Evolutionary conservation across 2,113 vertebrate genomes (phyloP).

Genomic region (Hyla sarda): DNA sequence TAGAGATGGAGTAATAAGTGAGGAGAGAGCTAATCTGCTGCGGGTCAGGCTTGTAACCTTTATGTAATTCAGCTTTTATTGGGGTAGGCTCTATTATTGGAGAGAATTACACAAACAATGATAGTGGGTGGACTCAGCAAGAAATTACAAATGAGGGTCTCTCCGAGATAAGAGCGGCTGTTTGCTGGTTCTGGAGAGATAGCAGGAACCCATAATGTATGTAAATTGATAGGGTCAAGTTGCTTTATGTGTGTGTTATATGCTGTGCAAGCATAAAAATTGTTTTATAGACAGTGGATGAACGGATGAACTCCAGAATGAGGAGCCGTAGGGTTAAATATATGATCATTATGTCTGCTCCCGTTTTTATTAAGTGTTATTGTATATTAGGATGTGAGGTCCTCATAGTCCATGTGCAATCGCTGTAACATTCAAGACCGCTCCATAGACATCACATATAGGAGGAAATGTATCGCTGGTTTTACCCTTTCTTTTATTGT

Average conservation of each 20-base stretch:
- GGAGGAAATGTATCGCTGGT: too few species aligned
- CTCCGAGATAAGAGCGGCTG: slow-evolving; percentile 80
- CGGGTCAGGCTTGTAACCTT: slow-evolving; percentile 79
- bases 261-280: slow-evolving; percentile 78
- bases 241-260: slow-evolving; percentile 63
- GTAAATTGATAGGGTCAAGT: slow-evolving; percentile 80
- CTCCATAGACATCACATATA: too few species aligned
- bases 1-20: slow-evolving; percentile 80
- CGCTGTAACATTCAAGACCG: neutral
- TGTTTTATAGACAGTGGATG: slow-evolving; percentile 42
- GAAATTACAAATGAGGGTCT: slow-evolving; percentile 88
- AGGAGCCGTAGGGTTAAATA: slow-evolving; percentile 3
- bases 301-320: slow-evolving; percentile 34
- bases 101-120: slow-evolving; percentile 78
- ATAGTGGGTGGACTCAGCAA: slow-evolving; percentile 79
- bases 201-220: slow-evolving; percentile 73
- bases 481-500: too few species aligned
- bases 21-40: slow-evolving; percentile 78
- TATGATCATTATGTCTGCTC: neutral
- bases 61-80: slow-evolving; percentile 83
- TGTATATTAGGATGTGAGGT: neutral
- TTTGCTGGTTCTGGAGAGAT: slow-evolving; percentile 77
- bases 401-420: neutral
- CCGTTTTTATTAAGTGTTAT: neutral
- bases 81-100: slow-evolving; percentile 77